Percentiles rank a stretch among this genome's conserved stretches.
Conservation (phyloP, 2,113 vertebrate species). For the Forbesichthys agassizii region DNA sequence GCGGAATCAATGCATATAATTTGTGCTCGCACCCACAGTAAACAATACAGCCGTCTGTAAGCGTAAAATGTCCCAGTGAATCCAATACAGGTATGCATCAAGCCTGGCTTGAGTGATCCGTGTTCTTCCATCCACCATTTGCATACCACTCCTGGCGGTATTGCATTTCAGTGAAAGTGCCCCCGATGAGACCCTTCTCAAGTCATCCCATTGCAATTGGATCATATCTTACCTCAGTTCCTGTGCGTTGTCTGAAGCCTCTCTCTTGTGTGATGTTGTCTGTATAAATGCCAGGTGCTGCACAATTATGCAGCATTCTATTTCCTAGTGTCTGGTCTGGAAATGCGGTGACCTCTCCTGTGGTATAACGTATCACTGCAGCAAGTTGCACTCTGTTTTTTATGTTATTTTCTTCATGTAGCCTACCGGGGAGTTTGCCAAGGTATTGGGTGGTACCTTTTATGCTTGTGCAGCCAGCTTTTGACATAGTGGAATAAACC, state of each 20-base stretch:
- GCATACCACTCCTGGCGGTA: slow-evolving; percentile 54
- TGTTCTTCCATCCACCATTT: slow-evolving; percentile 53
- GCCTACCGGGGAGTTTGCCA: no score
- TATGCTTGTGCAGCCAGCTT: no score
- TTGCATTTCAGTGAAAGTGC: slow-evolving; percentile 61
- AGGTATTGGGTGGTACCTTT: no score
- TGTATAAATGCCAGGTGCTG: slow-evolving; percentile 44
- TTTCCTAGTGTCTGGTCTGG: slow-evolving; percentile 44
- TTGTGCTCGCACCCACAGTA: slow-evolving; percentile 60
- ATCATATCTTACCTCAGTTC: slow-evolving; percentile 40
- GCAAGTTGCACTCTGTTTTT: no score
- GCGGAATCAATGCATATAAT: slow-evolving; percentile 66
- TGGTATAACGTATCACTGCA: no score
- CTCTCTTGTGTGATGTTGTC: slow-evolving; percentile 48
- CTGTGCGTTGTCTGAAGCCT: slow-evolving; percentile 47
- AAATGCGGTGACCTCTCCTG: no score
- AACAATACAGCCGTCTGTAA: slow-evolving; percentile 59
- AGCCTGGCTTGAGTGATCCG: slow-evolving; percentile 50
- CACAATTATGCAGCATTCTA: slow-evolving; percentile 44
- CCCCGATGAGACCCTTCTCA: slow-evolving; percentile 57
- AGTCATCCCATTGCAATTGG: slow-evolving; percentile 46
- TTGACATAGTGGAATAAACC: no score
- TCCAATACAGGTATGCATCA: slow-evolving; percentile 61
- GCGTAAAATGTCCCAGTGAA: slow-evolving; percentile 55
- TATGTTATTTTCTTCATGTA: no score